These are phyloP conservation scores for Sesia apiformis DNA, from an alignment of 2,888 invertebrate genomes.

Conservation along the genomic window DNA sequence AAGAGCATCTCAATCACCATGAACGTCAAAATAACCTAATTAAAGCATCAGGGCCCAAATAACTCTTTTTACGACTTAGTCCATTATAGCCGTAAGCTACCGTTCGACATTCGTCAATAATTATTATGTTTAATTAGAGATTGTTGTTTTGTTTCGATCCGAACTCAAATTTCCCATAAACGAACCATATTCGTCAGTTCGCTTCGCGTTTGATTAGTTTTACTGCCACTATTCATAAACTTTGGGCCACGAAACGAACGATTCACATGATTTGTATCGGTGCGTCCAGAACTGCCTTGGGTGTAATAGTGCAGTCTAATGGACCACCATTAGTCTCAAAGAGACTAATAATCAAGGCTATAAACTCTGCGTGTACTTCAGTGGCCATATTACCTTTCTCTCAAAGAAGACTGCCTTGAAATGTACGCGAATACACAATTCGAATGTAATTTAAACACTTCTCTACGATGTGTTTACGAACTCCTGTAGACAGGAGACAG, in stretches of 20 bases:
- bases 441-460: no score
- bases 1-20: neutral
- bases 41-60: conserved; percentile 6
- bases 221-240: conserved; percentile 26
- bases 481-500: no score
- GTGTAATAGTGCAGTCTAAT: no score
- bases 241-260: conserved; percentile 25
- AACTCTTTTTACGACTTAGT: neutral
- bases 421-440: no score
- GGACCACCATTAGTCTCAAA: no score
- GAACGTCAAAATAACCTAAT: conserved; percentile 2
- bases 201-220: conserved; percentile 32
- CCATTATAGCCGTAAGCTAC: conserved; percentile 25
- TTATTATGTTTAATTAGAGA: conserved; percentile 38
- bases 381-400: no score
- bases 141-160: conserved; percentile 27
- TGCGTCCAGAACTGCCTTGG: no score
- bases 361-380: no score
- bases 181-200: conserved; percentile 29
- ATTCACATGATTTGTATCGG: neutral
- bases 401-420: no score
- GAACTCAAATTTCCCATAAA: conserved; percentile 25
- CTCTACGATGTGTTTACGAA: no score
- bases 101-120: conserved; percentile 30
- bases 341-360: no score